Base-by-base conservation (phyloP, 2,113 vertebrate species). In the Antigone vipio region DNA sequence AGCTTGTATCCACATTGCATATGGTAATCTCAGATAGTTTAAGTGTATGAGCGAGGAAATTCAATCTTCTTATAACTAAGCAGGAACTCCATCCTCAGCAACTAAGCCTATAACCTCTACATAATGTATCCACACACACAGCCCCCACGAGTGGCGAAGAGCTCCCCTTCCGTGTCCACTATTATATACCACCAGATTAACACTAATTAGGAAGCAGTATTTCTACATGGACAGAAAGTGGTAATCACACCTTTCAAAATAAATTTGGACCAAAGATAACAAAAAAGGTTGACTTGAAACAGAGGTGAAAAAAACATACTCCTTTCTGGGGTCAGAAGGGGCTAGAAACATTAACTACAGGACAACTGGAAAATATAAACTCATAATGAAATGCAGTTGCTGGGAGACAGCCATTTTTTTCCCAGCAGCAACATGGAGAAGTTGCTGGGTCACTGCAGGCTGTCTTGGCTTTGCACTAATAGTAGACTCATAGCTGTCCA, bases 361-460 rank as follows among this genome's bases (percentile, higher is more conserved):
- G 3, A 6, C 62, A 19, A 68, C 2, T 5, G 17, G 18, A 63
- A 80, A 83, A 81, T 2, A 77, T 0, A 49, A 69, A 81, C 9
- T 23, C 22, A 9, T 18, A 55, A 63, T 1, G 2, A 89, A 91
- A 52, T 4, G 17, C 26, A 38, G 0, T 3, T 38, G 23, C 21
- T 34, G 12, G n/a, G 11, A 72, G 12, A 50, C 12, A 21, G 11
- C 4, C 8, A 1, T 17, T 60, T 56, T n/a, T n/a, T 60, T 3
- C n/a, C n/a, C n/a, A 47, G 17, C 0, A 0, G 20, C 3, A 6
- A 29, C 35, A n/a, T 0, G 7, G 12, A 17, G 29, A 35, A 7
- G 8, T 24, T 30, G 30, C 21, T 22, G 26, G 17, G 30, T 5
- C 8, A 15, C 0, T 20, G 64, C 15, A 35, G 35, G 45, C 15